phyloP scores from a whole-genome alignment of 2,888 invertebrate species.

The Biston betularia region DNA sequence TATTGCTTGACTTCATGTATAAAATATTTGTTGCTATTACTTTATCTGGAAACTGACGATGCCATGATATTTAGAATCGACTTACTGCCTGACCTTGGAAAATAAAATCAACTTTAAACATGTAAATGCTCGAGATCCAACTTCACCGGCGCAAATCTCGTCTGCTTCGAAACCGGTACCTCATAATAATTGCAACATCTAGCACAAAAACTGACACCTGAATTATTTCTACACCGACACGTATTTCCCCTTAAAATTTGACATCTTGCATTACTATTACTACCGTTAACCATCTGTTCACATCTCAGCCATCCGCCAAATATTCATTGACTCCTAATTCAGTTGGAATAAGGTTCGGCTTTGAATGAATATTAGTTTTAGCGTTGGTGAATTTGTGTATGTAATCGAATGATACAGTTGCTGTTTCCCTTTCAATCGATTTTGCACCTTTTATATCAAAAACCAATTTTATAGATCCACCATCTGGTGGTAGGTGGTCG shows the following conservation, averaged over 20 bases:
- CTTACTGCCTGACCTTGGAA: background rate
- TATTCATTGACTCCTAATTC: slow-evolving; percentile 33
- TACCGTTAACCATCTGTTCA: slow-evolving; percentile 57
- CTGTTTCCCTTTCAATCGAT: slow-evolving; percentile 68
- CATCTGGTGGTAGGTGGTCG: slow-evolving; percentile 69
- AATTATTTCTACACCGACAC: slow-evolving; percentile 52
- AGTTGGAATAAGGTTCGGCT: slow-evolving; percentile 44
- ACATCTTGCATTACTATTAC: slow-evolving; percentile 61
- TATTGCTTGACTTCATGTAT: too few species aligned
- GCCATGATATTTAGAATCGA: background rate
- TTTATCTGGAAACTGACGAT: background rate
- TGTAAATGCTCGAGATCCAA: slow-evolving; percentile 9
- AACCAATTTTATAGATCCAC: slow-evolving; percentile 67
- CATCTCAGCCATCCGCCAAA: slow-evolving; percentile 22
- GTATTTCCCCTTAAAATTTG: slow-evolving; percentile 53
- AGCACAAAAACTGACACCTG: slow-evolving; percentile 48
- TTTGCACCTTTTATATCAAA: slow-evolving; percentile 74
- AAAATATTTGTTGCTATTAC: too few species aligned
- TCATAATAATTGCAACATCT: slow-evolving; percentile 20
- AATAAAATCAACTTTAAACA: background rate
- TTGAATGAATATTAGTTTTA: slow-evolving; percentile 27
- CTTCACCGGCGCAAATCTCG: slow-evolving; percentile 24
- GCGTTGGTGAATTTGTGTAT: slow-evolving; percentile 45
- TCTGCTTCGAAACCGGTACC: slow-evolving; percentile 38
- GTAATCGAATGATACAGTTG: slow-evolving; percentile 65